Conservation (phyloP, 2,888 invertebrate genomes). For the Drosophila mimica region DNA sequence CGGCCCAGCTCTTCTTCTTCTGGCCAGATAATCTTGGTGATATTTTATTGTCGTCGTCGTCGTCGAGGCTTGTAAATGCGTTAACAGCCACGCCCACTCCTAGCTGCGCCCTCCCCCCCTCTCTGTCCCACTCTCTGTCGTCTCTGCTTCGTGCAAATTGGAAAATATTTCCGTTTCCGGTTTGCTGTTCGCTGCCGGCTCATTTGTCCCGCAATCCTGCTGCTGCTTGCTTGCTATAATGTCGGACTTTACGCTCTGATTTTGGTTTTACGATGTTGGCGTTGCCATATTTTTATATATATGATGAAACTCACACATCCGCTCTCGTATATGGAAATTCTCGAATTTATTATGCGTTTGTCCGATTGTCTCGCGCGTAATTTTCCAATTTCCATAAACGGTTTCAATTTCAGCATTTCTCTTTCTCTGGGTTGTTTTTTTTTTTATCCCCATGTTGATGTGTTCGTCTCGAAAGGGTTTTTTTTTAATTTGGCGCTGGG, state of each 20-base stretch:
- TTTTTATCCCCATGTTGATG: conserved; percentile 44
- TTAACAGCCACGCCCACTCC: conserved; percentile 64
- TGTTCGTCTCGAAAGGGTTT: conserved; percentile 57
- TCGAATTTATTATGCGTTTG: conserved; percentile 44
- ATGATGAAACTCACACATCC: background rate
- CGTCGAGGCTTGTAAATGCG: conserved; percentile 74
- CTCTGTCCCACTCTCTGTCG: background rate
- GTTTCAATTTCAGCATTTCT: conserved; percentile 57
- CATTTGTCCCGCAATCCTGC: conserved; percentile 62
- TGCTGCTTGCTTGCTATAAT: conserved; percentile 43
- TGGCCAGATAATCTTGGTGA: conserved; percentile 70
- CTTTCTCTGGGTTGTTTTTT: conserved; percentile 9
- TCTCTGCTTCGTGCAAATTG: conserved; percentile 45
- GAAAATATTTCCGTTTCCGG: conserved; percentile 74
- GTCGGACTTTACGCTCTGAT: conserved; percentile 52
- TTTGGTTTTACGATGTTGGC: conserved; percentile 53
- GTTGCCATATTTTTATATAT: conserved; percentile 39
- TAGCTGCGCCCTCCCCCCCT: background rate
- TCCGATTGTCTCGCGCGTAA: conserved; percentile 67
- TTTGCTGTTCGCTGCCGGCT: conserved; percentile 50
- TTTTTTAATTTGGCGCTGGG: conserved; percentile 24
- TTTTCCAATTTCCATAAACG: conserved; percentile 75
- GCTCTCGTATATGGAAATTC: conserved; percentile 34
- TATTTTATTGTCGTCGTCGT: conserved; percentile 78
- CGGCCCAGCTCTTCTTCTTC: conserved; percentile 3